Base-by-base conservation (phyloP, 2,797 vertebrate genomes). In the Pangasius djambal region DNA sequence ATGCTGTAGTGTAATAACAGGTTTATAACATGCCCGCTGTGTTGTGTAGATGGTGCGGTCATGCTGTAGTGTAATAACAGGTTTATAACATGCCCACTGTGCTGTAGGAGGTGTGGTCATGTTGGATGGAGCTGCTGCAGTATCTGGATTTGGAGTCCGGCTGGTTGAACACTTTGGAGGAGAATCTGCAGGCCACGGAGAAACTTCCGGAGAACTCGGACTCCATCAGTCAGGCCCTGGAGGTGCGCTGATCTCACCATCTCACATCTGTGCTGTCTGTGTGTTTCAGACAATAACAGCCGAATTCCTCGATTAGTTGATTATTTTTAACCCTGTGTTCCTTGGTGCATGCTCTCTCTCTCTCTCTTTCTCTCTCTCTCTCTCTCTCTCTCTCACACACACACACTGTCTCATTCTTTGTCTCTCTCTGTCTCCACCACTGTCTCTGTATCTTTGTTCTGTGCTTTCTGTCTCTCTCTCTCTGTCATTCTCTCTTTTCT, bases 71-170 rank as follows among this genome's bases (percentile, higher is more conserved):
- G 65, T 67, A 50, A 69, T 82, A 67, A 63, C 40, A 67, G 37
- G 50, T 70, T 59, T n/a, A 37, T 86, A 6, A 18, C 37, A 25
- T 70, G 1, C 8, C 3, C 9, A 2, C 18, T 40, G 84, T 37
- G 52, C 44, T 65, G 7, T 89, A 99, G 98, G 98, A 99, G 95
- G 98, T 99, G 8, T 99, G 99, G 99, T 99, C 98, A 12, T 99
- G 99, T 88, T 99, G 99, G 98, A 97, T 98, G 89, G 98, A 99
- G 92, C 93, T 99, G 83, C 96, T 99, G 77, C 98, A 99, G 88
- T 99, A 98, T 92, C 92, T 99, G 94, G 98, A 99, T 79, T 94
- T 97, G 92, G 99, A 99, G 95, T 97, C 97, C 70, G 90, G 87
- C 88, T 99, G 99, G 99, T 93, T 99, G 55, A 96, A 95, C 93